Base-by-base conservation (phyloP, 2,888 invertebrate species). In the Ennomos quercinarius region DNA sequence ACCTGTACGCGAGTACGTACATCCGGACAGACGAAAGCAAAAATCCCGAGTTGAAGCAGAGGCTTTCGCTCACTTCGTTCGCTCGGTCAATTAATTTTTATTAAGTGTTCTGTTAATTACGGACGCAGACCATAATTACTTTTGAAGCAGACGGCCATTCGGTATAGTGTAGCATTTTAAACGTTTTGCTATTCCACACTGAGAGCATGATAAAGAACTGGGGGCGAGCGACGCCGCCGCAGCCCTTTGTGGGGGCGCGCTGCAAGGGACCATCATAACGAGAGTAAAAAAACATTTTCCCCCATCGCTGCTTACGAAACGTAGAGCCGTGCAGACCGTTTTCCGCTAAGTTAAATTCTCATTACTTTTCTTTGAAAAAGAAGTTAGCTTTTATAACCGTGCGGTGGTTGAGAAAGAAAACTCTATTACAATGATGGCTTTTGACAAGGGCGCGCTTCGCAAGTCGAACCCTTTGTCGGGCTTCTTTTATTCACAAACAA, bases 331-430 rank as follows among this genome's bases (percentile, higher is more conserved):
- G 76, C 73, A 81, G 74, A 84, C 83, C 83, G 81, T 86, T 89
- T 91, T 89, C 86, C 88, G 86, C 89, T 80, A 80, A 87, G 90
- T 91, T 89, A 86, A 84, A 86, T 87, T 89, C 90, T 89, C 89
- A 90, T 91, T 91, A 90, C 88, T 84, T 90, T 87, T 83, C 86
- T 87, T 78, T 83, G 86, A 83, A 85, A 83, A 85, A 81, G 76
- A 83, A 88, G 87, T 89, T 89, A 85, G 83, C 87, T 83, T 87
- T 87, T 86, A 86, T 85, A 85, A 85, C 79, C 80, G 75, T 75
- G 78, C 76, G 73, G 78, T 78, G 81, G 79, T 78, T 78, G 81
- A 81, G 80, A 80, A 82, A 83, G 85, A 83, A 86, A 89, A 88
- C 81, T 89, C 81, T 83, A 86, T 88, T 84, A 89, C 85, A 87